phyloP scores from a whole-genome alignment of 2,113 vertebrate species.

The Crotophaga sulcirostris region DNA sequence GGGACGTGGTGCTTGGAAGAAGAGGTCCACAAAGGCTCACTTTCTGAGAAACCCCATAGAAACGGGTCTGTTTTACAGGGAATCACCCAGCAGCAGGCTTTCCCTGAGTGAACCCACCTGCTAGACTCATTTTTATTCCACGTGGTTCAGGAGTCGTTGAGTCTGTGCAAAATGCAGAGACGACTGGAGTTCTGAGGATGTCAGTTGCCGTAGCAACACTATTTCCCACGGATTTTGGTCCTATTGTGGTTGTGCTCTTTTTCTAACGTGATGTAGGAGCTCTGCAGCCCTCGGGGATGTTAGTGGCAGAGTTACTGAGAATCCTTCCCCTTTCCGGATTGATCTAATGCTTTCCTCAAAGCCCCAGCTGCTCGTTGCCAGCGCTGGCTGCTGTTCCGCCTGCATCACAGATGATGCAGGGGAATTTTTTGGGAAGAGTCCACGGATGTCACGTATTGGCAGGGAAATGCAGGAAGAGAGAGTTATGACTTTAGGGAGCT shows the following conservation, averaged over 20 bases:
- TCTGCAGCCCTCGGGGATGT: not conserved
- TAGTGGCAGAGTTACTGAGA: not conserved
- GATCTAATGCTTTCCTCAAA: not conserved
- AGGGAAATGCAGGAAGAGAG: not conserved
- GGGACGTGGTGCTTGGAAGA: not conserved
- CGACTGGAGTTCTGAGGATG: constrained; percentile 5
- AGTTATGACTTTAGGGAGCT: not conserved
- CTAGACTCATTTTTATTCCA: not conserved
- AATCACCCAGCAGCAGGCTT: not conserved
- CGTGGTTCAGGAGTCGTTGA: not conserved
- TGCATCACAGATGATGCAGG: constrained; percentile 38
- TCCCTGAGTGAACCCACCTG: not conserved
- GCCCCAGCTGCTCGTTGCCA: not conserved
- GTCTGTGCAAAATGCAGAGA: constrained; percentile 4
- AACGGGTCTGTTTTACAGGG: not conserved
- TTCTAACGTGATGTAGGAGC: not conserved
- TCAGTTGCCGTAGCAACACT: constrained; percentile 4
- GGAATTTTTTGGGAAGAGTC: constrained; percentile 40
- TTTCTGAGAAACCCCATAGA: not conserved
- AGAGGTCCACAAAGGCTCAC: not conserved
- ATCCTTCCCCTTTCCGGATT: not conserved
- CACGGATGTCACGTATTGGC: constrained; percentile 56
- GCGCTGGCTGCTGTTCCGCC: not conserved
- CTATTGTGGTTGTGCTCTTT: not conserved
- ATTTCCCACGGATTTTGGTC: not conserved